Evolutionary conservation across 2,797 vertebrate species (phyloP), one percentile per base, ranked within the genome.

Genomic region (Heteromormyrus szaboi): DNA sequence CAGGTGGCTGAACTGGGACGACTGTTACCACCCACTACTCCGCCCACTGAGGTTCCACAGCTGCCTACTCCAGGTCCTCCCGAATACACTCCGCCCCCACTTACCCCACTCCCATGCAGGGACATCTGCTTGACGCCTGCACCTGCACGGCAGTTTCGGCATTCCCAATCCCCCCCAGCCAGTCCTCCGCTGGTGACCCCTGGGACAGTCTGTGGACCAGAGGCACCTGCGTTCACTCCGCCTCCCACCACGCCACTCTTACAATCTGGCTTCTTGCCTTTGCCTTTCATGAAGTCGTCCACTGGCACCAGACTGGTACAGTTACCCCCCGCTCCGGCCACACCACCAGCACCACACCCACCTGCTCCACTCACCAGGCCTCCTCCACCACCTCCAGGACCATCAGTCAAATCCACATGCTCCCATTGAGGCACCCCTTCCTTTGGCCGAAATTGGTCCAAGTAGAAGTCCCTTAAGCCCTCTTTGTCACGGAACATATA

Each of bases 401-500:
- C 89, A 83, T 97, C 97, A 0, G 96, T 97, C 91, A 97, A 94
- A 91, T 98, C 97, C 92, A 97, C 95, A 0, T 99, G 98, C 91
- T 99, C 98, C 99, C 99, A 99, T 90, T 97, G 97, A 0, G 97
- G 97, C 0, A 97, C 96, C 94, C 97, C 97, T 94, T 99, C 98
- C 96, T 98, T 98, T 88, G 98, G 94, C 90, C 96, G 96, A 94
- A 99, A 99, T 94, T 99, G 98, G 92, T 99, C 98, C 94, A 96
- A 95, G 93, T 99, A 99, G 95, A 98, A 98, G 93, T 99, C 98
- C 92, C 98, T 96, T 86, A 99, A 95, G 93, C 97, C 97, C 90
- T 99, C 98, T 93, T 99, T 99, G 94, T 99, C 98, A 95, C 97
- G 96, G 94, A 98, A 98, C 92, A 97, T 95, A 91, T 94, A 97